phyloP scores from a whole-genome alignment of 53 echinoderm and acorn worm species.

The Crossaster papposus region DNA sequence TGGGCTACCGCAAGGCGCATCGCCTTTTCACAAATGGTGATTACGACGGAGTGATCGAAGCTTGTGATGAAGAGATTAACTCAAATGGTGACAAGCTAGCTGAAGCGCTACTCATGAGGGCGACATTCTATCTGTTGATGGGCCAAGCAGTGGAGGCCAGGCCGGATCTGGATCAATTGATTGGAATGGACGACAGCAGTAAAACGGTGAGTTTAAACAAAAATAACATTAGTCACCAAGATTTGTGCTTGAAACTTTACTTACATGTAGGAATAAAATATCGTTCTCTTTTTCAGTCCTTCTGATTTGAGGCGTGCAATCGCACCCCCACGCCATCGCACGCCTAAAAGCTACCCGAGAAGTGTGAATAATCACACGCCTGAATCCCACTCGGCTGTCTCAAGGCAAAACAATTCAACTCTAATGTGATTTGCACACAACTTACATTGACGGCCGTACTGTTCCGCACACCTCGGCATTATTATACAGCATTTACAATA shows the following conservation, averaged over 20 bases:
- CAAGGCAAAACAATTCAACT: too few species aligned
- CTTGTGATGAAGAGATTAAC: conserved; percentile 89
- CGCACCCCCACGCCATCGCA: too few species aligned
- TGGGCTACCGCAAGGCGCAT: conserved; percentile 79
- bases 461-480: too few species aligned
- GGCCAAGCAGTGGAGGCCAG: conserved; percentile 78
- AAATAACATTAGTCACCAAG: neutral
- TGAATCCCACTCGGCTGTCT: too few species aligned
- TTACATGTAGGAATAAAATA: too few species aligned
- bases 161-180: conserved; percentile 86
- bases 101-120: conserved; percentile 89
- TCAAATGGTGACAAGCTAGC: conserved; percentile 59
- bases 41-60: conserved; percentile 72
- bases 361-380: too few species aligned
- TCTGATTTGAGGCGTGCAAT: too few species aligned
- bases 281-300: too few species aligned
- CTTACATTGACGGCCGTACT: too few species aligned
- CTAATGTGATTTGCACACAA: too few species aligned
- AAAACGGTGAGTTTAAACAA: conserved; percentile 65
- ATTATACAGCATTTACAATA: too few species aligned
- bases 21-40: conserved; percentile 74
- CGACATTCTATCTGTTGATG: conserved; percentile 82
- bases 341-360: too few species aligned
- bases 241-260: neutral
- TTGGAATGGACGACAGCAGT: conserved; percentile 75